Percentiles rank a stretch among this genome's conserved stretches.
These are phyloP conservation scores for Eumeta japonica DNA, from an alignment of 1,140 invertebrate genomes.

Conservation along the genomic window DNA sequence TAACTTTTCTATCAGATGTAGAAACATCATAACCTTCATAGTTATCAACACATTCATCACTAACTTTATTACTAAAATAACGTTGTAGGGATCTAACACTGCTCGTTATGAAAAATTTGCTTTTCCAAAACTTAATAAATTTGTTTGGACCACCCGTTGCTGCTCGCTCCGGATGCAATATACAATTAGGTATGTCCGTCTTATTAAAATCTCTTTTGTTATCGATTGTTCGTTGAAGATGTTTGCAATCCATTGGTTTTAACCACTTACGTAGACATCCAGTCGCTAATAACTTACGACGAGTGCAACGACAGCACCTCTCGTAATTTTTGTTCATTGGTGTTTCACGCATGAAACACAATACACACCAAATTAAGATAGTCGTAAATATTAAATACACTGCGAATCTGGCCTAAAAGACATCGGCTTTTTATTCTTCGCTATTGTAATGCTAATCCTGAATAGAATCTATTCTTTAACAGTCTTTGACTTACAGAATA, in stretches of 20 bases:
- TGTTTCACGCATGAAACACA: no score
- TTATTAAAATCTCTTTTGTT: constrained; percentile 44
- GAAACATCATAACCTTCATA: constrained; percentile 30
- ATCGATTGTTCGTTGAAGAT: constrained; percentile 47
- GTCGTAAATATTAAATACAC: no score
- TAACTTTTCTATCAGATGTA: constrained; percentile 23
- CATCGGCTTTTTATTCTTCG: no score
- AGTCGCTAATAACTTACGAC: constrained; percentile 45
- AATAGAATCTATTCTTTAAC: no score
- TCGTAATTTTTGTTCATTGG: constrained; percentile 50
- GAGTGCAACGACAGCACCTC: constrained; percentile 46
- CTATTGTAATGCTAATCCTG: no score
- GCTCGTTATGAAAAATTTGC: constrained; percentile 44
- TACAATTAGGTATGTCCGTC: constrained; percentile 40
- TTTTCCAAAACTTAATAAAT: constrained; percentile 52
- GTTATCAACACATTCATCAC: constrained; percentile 32
- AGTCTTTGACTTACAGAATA: no score
- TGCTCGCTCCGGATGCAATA: constrained; percentile 38
- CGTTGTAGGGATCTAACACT: constrained; percentile 45
- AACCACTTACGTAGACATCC: constrained; percentile 50
- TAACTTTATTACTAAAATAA: constrained; percentile 43
- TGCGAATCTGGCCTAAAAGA: no score
- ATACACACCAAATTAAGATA: no score
- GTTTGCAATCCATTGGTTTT: constrained; percentile 53
- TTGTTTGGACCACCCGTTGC: constrained; percentile 35